phyloP scores from a whole-genome alignment of 92 coral and sea anemone species.

The Siderastrea siderea region DNA sequence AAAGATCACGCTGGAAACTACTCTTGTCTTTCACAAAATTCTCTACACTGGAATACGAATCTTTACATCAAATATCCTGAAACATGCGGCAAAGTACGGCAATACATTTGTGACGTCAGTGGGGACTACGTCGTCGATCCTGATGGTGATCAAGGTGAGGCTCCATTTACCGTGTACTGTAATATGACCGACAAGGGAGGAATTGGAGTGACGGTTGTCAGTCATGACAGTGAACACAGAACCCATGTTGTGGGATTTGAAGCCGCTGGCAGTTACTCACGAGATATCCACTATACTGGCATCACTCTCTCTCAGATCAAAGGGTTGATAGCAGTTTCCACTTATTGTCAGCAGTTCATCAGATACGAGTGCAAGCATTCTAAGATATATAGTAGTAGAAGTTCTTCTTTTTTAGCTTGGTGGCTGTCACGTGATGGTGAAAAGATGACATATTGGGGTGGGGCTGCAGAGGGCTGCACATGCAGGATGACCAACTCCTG shows the following conservation, averaged over 20 bases:
- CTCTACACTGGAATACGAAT: background rate
- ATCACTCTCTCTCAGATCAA: too few species aligned
- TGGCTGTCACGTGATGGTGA: constrained; percentile 43
- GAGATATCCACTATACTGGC: too few species aligned
- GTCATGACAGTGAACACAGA: too few species aligned
- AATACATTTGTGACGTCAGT: background rate
- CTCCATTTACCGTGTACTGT: too few species aligned
- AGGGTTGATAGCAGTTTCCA: background rate
- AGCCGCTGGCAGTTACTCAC: too few species aligned
- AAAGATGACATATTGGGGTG: background rate
- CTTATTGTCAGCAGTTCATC: background rate
- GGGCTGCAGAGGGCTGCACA: too few species aligned
- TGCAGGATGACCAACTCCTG: too few species aligned
- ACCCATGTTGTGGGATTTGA: too few species aligned
- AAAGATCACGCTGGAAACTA: background rate
- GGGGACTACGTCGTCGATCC: background rate
- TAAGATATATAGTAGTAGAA: background rate
- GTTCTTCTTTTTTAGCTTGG: background rate
- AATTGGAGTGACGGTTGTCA: too few species aligned
- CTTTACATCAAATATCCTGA: background rate
- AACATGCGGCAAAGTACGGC: constrained; percentile 3
- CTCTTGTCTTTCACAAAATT: background rate
- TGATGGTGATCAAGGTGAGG: too few species aligned
- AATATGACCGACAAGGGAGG: too few species aligned
- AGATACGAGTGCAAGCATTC: background rate